Evolutionary conservation across 2,113 vertebrate genomes (phyloP).

Genomic region (Rhinoptilus africanus): DNA sequence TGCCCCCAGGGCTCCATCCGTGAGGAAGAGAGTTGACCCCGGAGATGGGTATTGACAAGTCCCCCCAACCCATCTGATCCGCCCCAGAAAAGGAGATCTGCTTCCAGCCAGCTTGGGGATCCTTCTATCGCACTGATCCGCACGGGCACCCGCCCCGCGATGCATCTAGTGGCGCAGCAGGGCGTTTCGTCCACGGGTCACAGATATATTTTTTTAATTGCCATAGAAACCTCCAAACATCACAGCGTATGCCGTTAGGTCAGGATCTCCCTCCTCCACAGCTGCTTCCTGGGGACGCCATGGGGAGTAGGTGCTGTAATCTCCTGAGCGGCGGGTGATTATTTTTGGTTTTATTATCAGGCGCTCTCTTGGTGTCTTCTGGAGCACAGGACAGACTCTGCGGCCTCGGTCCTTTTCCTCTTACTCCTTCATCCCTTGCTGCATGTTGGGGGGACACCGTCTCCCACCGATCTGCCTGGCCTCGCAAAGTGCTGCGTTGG

Average conservation of each 20-base stretch:
- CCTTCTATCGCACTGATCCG: accelerated
- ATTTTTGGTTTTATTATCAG: not conserved
- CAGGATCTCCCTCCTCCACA: not conserved
- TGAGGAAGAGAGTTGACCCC: not conserved
- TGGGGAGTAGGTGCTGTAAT: not conserved
- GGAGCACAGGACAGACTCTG: not conserved
- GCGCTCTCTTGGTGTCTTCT: not conserved
- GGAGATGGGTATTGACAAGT: not conserved
- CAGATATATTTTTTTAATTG: not conserved
- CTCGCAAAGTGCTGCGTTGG: not conserved
- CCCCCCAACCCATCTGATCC: too few species aligned
- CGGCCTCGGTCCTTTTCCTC: not conserved
- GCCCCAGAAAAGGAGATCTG: not conserved
- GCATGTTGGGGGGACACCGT: not conserved
- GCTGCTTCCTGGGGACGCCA: not conserved
- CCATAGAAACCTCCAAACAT: slow-evolving; percentile 36
- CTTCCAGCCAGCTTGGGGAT: not conserved
- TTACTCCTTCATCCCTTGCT: not conserved
- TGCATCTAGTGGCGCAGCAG: not conserved
- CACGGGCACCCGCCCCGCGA: not conserved
- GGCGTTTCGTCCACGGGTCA: not conserved
- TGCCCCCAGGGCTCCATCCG: not conserved
- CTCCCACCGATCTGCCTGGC: not conserved
- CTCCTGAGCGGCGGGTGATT: accelerated
- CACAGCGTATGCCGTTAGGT: not conserved